Conservation (phyloP, 2,113 vertebrate species). For the Caretta caretta region DNA sequence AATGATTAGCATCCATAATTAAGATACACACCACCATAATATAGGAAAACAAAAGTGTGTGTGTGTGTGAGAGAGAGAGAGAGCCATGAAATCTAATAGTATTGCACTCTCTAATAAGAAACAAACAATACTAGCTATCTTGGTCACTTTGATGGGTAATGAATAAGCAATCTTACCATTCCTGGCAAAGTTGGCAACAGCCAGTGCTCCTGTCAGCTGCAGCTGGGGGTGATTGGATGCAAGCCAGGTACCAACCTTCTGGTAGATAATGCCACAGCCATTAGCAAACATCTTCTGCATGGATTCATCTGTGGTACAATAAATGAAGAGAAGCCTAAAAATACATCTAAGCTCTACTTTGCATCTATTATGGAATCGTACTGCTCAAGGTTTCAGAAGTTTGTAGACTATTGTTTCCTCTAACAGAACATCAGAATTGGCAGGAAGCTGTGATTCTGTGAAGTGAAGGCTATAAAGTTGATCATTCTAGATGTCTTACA, state of each 20-base stretch:
- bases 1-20: background rate
- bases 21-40: background rate
- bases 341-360: background rate
- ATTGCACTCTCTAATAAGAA: background rate
- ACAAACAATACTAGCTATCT: background rate
- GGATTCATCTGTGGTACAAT: conserved; percentile 73
- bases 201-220: conserved; percentile 75
- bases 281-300: conserved; percentile 82
- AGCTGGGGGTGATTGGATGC: conserved; percentile 78
- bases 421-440: background rate
- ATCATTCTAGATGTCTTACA: background rate
- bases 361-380: background rate
- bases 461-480: background rate
- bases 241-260: conserved; percentile 77
- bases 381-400: background rate
- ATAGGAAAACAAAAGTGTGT: background rate
- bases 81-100: background rate
- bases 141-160: background rate
- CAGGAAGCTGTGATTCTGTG: background rate
- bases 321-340: background rate
- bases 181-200: conserved; percentile 80
- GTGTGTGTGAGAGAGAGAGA: background rate
- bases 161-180: conserved; percentile 49
- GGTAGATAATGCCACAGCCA: conserved; percentile 74
- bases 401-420: background rate